phyloP scores from a whole-genome alignment of 2,797 vertebrate species.

The Coregonus suidteri region DNA sequence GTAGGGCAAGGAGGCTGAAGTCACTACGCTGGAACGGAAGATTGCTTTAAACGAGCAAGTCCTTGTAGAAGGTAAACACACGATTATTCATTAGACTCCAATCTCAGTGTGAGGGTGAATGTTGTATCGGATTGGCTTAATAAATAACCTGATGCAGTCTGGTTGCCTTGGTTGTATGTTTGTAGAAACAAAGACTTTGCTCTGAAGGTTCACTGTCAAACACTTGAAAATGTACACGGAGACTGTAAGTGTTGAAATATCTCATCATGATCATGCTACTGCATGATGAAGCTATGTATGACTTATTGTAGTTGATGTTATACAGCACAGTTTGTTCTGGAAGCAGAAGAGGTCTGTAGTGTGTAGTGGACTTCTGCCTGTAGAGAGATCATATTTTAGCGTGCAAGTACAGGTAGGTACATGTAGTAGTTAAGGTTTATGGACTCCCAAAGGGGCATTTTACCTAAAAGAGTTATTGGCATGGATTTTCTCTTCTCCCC shows the following conservation, averaged over 20 bases:
- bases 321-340: background rate
- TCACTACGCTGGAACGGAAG: slow-evolving; percentile 84
- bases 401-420: background rate
- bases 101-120: slow-evolving; percentile 36
- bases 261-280: slow-evolving; percentile 16
- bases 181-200: slow-evolving; percentile 24
- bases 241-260: background rate
- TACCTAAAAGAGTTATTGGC: background rate
- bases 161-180: slow-evolving; percentile 58
- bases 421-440: slow-evolving; percentile 1
- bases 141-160: slow-evolving; percentile 62
- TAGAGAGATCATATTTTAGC: background rate
- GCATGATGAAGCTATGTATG: slow-evolving; percentile 13
- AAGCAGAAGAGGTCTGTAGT: background rate
- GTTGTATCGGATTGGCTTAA: slow-evolving; percentile 63
- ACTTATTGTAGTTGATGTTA: background rate
- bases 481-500: background rate
- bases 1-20: slow-evolving; percentile 87
- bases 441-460: background rate
- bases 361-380: background rate
- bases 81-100: slow-evolving; percentile 63
- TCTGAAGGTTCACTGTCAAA: slow-evolving; percentile 14
- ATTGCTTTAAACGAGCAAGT: slow-evolving; percentile 87
- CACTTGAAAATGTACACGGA: slow-evolving; percentile 23
- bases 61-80: slow-evolving; percentile 88